phyloP scores from a whole-genome alignment of 1,140 invertebrate species.

The Eueides isabella region DNA sequence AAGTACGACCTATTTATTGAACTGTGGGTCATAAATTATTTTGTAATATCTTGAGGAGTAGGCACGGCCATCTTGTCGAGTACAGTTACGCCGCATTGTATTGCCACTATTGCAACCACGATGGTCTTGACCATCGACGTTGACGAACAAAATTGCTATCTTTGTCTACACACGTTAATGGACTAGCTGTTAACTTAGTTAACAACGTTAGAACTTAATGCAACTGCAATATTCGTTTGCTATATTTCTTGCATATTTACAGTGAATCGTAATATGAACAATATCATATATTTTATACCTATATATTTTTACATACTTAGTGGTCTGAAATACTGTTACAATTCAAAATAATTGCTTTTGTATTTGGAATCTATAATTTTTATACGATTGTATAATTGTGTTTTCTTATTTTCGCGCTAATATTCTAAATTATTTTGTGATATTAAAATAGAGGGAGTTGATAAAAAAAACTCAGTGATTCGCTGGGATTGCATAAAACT shows the following conservation, averaged over 20 bases:
- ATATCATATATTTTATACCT: background rate
- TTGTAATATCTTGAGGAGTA: slow-evolving; percentile 39
- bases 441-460: no score
- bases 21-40: slow-evolving; percentile 50
- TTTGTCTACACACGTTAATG: slow-evolving; percentile 31
- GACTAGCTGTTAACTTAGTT: background rate
- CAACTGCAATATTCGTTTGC: background rate
- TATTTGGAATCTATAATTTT: no score
- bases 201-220: background rate
- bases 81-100: slow-evolving; percentile 72
- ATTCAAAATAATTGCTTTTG: no score
- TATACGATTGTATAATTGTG: no score
- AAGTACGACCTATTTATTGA: slow-evolving; percentile 38
- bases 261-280: background rate
- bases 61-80: slow-evolving; percentile 56
- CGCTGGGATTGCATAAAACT: no score
- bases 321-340: background rate
- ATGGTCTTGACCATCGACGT: slow-evolving; percentile 48
- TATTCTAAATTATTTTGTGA: no score
- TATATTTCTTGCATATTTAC: background rate
- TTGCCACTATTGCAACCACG: slow-evolving; percentile 59
- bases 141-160: slow-evolving; percentile 32
- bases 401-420: no score
- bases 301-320: background rate
- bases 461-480: no score